These are phyloP conservation scores for Zonotrichia leucophrys DNA, from an alignment of 2,113 vertebrate genomes.

Conservation along the genomic window DNA sequence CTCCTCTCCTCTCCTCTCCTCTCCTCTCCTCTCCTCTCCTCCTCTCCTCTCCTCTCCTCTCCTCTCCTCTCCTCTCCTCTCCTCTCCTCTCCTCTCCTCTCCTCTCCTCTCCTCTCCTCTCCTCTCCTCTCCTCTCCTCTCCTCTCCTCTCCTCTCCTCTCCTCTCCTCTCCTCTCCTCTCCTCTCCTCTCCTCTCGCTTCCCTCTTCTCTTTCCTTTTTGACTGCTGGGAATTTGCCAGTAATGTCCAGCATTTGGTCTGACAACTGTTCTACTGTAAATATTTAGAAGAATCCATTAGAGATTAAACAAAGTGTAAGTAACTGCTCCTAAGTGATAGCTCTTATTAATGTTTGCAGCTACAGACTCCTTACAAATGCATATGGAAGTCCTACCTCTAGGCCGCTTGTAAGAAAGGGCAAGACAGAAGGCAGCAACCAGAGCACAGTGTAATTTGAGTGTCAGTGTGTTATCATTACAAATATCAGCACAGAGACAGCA, in stretches of 20 bases:
- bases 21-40: background rate
- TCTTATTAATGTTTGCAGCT: conserved; percentile 66
- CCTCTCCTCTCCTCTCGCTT: background rate
- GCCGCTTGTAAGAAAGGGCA: background rate
- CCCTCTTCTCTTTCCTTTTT: background rate
- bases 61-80: background rate
- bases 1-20: background rate
- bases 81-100: background rate
- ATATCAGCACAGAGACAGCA: conserved; percentile 31
- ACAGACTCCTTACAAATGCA: background rate
- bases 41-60: background rate
- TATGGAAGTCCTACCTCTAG: background rate
- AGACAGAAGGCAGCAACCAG: conserved; percentile 24
- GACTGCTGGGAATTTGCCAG: conserved; percentile 49
- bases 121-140: background rate
- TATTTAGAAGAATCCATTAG: conserved; percentile 78
- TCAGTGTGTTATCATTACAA: conserved; percentile 51
- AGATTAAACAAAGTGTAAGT: conserved; percentile 77
- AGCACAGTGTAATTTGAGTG: conserved; percentile 21
- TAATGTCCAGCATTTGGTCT: conserved; percentile 67
- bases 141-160: background rate
- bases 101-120: background rate
- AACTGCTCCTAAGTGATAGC: conserved; percentile 70
- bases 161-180: background rate
- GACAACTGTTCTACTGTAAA: conserved; percentile 75